A percentile compares a stretch with the other conserved stretches of the same genome.
phyloP scores from a whole-genome alignment of 2,113 vertebrate genomes.

The Narcine bancroftii region DNA sequence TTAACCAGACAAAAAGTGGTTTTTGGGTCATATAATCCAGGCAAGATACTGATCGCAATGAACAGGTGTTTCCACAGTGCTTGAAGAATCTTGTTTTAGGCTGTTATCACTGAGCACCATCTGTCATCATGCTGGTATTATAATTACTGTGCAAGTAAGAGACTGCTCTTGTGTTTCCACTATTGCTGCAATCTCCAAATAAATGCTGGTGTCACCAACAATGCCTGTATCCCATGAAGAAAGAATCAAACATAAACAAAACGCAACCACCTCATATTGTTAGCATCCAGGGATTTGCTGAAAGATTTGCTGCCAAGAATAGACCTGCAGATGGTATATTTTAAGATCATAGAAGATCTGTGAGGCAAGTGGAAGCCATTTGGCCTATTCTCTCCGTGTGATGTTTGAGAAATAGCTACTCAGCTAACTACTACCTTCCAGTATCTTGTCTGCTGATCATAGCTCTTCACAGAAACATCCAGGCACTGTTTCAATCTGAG shows the following conservation, averaged over 20 bases:
- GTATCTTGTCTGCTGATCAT: no score
- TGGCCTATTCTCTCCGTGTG: no score
- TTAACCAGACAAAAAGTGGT: not conserved
- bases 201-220: no score
- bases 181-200: not conserved
- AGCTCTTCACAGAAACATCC: no score
- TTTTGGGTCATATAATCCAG: slow-evolving; percentile 14
- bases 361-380: no score
- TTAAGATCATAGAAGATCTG: no score
- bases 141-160: not conserved
- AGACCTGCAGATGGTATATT: not conserved
- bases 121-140: slow-evolving; percentile 10
- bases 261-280: not conserved
- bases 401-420: no score
- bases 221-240: no score
- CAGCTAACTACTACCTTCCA: no score
- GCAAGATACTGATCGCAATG: slow-evolving; percentile 1
- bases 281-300: not conserved
- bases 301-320: not conserved
- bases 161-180: not conserved
- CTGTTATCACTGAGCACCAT: slow-evolving; percentile 4
- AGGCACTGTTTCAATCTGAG: no score
- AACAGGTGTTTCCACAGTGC: slow-evolving; percentile 20
- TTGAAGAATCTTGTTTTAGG: slow-evolving; percentile 14
- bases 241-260: not conserved